phyloP scores from a whole-genome alignment of 1,140 invertebrate species.

The Artemia franciscana region DNA sequence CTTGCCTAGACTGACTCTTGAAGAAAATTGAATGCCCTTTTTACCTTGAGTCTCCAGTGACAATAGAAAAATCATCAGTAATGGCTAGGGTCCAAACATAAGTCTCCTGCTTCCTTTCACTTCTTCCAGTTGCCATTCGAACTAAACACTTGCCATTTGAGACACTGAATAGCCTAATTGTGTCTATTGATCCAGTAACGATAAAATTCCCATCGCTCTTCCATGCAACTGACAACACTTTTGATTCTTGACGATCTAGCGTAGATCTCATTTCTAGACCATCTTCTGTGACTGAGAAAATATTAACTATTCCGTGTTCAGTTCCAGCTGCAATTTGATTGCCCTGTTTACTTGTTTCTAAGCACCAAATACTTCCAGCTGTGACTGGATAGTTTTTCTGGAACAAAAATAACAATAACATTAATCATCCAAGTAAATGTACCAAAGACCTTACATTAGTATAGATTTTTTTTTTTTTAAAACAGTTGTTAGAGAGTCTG shows the following conservation, averaged over 20 bases:
- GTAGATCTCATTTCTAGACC: not conserved
- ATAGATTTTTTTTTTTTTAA: no score
- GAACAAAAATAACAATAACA: not conserved
- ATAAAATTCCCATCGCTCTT: conserved; percentile 45
- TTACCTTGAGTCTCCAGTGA: conserved; percentile 59
- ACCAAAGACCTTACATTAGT: no score
- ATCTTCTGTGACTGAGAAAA: not conserved
- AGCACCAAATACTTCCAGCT: not conserved
- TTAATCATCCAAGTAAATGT: no score
- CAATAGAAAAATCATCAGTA: conserved; percentile 49
- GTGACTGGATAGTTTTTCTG: not conserved
- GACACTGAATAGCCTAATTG: conserved; percentile 65
- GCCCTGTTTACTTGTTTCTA: not conserved
- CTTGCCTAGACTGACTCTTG: not conserved
- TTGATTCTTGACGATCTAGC: not conserved
- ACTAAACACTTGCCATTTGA: conserved; percentile 55
- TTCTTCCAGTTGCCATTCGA: conserved; percentile 34
- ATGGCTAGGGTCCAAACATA: conserved; percentile 66
- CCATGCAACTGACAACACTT: conserved; percentile 58
- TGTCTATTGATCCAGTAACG: conserved; percentile 57
- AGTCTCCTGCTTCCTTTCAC: conserved; percentile 29
- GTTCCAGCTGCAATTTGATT: not conserved
- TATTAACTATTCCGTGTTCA: not conserved
- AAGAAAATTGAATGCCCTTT: not conserved
- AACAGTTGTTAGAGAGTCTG: no score